Conservation (phyloP, 2,888 invertebrate species). For the Melanophora roralis region DNA sequence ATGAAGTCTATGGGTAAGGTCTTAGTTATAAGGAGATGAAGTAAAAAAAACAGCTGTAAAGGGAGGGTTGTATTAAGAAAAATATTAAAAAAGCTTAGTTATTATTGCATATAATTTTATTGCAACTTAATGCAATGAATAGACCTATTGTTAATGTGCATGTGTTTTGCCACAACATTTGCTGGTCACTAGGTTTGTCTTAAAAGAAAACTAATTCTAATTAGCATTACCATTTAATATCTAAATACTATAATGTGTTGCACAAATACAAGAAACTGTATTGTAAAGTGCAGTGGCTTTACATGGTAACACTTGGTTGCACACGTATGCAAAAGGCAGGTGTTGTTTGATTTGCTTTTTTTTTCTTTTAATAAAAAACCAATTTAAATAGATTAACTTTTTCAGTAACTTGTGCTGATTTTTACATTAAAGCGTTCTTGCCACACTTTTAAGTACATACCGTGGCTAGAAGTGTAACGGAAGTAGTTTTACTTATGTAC, state of each 20-base stretch:
- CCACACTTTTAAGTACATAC: conserved; percentile 5
- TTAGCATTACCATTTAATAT: conserved; percentile 26
- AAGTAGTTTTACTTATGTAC: too few relatives aligned
- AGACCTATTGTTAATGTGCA: too few relatives aligned
- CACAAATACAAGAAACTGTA: neutral
- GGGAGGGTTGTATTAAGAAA: too few relatives aligned
- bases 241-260: neutral
- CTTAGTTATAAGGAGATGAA: too few relatives aligned
- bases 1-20: too few relatives aligned
- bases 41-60: too few relatives aligned
- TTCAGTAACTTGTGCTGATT: neutral
- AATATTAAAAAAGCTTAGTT: too few relatives aligned
- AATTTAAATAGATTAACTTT: neutral
- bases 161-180: conserved; percentile 19
- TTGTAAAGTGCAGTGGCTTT: conserved; percentile 42
- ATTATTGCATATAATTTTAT: too few relatives aligned
- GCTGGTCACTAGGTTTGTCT: conserved; percentile 48
- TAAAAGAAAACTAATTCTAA: conserved; percentile 36
- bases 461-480: conserved; percentile 7
- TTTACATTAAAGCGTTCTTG: neutral
- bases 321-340: conserved; percentile 6
- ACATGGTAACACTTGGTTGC: conserved; percentile 41
- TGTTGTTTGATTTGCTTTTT: conserved; percentile 17
- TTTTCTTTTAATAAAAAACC: neutral
- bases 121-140: too few relatives aligned